Conservation (phyloP, 1,140 invertebrate genomes). For the Saxidomus purpurata region DNA sequence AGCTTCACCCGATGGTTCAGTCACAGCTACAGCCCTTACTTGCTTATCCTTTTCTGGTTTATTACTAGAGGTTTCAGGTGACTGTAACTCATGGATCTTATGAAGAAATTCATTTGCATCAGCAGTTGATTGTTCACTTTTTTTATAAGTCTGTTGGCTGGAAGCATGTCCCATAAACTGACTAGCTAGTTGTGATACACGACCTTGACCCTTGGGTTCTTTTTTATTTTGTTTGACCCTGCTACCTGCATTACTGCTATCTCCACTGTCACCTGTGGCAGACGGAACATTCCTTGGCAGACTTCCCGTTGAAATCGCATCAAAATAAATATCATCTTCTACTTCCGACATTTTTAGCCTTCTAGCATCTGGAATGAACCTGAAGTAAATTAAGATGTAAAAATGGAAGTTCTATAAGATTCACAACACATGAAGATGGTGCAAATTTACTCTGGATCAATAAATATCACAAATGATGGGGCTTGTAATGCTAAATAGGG, state of each 20-base stretch:
- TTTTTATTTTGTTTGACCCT: background rate
- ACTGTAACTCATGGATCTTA: background rate
- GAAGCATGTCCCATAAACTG: background rate
- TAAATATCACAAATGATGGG: no score
- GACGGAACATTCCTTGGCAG: background rate
- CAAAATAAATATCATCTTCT: background rate
- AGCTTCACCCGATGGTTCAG: background rate
- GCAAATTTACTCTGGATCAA: no score
- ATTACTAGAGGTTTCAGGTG: background rate
- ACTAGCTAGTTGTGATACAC: slow-evolving; percentile 5
- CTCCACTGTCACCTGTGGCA: no score
- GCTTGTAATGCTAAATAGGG: no score
- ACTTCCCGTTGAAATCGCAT: slow-evolving; percentile 1
- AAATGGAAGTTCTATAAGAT: no score
- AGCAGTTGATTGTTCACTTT: background rate
- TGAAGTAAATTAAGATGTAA: no score
- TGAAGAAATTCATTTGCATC: background rate
- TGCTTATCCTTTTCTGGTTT: background rate
- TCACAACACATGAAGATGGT: no score
- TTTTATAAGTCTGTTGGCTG: no score
- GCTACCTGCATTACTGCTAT: no score
- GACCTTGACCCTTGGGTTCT: background rate
- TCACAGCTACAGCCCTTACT: background rate
- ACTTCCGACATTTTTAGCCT: background rate
- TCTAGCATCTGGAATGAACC: background rate